These are phyloP conservation scores for Camptogramma bilineatum DNA, from an alignment of 2,888 invertebrate species.

Conservation along the genomic window DNA sequence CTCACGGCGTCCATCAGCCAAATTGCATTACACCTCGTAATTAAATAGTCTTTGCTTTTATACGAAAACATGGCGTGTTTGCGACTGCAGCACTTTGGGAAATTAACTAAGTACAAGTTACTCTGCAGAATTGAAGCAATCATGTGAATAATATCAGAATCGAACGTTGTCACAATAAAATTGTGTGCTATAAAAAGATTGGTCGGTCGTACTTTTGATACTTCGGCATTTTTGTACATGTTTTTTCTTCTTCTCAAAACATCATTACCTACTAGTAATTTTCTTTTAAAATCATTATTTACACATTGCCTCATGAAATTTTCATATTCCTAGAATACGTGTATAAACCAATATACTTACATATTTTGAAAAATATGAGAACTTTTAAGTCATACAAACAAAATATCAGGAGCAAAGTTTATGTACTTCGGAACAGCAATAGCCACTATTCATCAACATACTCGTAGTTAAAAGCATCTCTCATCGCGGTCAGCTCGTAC, in stretches of 20 bases:
- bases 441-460: constrained; percentile 54
- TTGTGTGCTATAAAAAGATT: too few relatives aligned
- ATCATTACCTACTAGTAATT: too few relatives aligned
- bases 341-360: too few relatives aligned
- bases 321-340: too few relatives aligned
- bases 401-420: constrained; percentile 15
- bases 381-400: not conserved
- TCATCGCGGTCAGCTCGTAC: constrained; percentile 70
- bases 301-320: too few relatives aligned
- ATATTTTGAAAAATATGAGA: not conserved
- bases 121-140: constrained; percentile 1
- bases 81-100: constrained; percentile 37
- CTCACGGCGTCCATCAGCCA: constrained; percentile 59
- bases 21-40: constrained; percentile 74
- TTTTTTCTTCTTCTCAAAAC: too few relatives aligned
- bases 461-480: constrained; percentile 78
- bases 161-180: too few relatives aligned
- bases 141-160: not conserved
- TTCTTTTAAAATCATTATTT: too few relatives aligned
- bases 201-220: too few relatives aligned
- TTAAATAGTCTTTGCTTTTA: constrained; percentile 71
- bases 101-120: constrained; percentile 21
- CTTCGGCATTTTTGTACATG: too few relatives aligned
- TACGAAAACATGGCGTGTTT: constrained; percentile 61
- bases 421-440: constrained; percentile 31